Conservation (phyloP, 1,140 invertebrate species). For the Drosophila willistoni region DNA sequence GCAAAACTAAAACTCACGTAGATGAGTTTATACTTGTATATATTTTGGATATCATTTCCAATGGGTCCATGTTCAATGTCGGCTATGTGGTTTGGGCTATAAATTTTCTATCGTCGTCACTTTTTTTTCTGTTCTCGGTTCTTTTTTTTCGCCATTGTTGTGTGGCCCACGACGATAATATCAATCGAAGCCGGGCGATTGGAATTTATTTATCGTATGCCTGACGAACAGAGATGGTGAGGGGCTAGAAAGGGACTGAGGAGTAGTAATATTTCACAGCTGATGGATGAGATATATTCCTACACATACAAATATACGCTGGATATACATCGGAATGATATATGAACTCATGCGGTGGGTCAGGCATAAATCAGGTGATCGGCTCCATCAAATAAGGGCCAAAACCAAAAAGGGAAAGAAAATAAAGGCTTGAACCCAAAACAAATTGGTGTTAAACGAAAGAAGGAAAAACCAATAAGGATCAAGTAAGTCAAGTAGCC, state of each 20-base stretch:
- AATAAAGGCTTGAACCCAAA: constrained; percentile 29
- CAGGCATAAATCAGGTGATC: constrained; percentile 67
- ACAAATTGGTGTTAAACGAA: constrained; percentile 18
- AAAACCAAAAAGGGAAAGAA: not conserved
- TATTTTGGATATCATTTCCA: constrained; percentile 66
- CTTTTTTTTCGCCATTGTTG: constrained; percentile 67
- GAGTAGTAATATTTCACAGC: constrained; percentile 71
- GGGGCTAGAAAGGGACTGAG: constrained; percentile 20
- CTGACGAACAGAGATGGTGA: constrained; percentile 48
- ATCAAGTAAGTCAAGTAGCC: not conserved
- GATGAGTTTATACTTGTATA: constrained; percentile 46
- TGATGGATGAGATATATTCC: constrained; percentile 67
- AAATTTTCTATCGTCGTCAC: constrained; percentile 72
- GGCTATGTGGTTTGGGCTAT: constrained; percentile 63
- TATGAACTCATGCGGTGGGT: constrained; percentile 64
- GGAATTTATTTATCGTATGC: constrained; percentile 68
- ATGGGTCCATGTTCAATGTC: constrained; percentile 59
- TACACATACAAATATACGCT: constrained; percentile 28
- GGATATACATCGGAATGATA: constrained; percentile 61
- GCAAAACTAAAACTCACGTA: constrained; percentile 43
- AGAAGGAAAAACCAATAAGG: not conserved
- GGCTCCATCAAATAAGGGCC: constrained; percentile 15
- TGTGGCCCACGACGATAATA: constrained; percentile 75
- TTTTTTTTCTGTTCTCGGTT: constrained; percentile 18
- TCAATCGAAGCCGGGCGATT: constrained; percentile 50